phyloP scores from a whole-genome alignment of 2,113 vertebrate genomes.

The Ranitomeya variabilis region DNA sequence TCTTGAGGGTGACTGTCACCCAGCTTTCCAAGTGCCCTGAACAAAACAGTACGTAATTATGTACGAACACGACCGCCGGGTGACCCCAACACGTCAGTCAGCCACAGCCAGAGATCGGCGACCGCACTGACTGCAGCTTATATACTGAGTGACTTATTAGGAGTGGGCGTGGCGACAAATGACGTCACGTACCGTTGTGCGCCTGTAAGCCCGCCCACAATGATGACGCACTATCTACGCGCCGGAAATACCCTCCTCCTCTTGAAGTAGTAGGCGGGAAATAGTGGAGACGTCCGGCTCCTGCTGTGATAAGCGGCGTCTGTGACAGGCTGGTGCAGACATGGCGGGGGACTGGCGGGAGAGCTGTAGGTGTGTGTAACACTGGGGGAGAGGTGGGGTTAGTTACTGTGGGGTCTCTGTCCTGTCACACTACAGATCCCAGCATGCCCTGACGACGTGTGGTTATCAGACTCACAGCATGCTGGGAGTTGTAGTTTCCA shows the following conservation, averaged over 20 bases:
- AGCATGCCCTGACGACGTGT: too few relatives aligned
- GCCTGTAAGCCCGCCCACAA: neutral
- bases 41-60: too few relatives aligned
- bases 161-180: too few relatives aligned
- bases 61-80: too few relatives aligned
- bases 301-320: neutral
- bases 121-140: too few relatives aligned
- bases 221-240: neutral
- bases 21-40: too few relatives aligned
- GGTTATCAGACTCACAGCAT: neutral
- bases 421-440: neutral
- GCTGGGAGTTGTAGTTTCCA: neutral
- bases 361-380: constrained; percentile 27
- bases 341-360: neutral
- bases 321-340: neutral
- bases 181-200: too few relatives aligned
- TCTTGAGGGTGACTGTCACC: too few relatives aligned
- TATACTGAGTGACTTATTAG: too few relatives aligned
- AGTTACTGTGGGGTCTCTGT: neutral
- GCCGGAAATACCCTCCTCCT: neutral
- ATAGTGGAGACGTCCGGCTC: neutral
- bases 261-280: constrained; percentile 16
- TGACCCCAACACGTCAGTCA: too few relatives aligned
- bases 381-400: too few relatives aligned
- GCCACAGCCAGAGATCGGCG: too few relatives aligned